Percentiles rank a stretch among this genome's conserved stretches.
Conservation (phyloP, 1,140 invertebrate genomes). For the Papilio aristodemus region DNA sequence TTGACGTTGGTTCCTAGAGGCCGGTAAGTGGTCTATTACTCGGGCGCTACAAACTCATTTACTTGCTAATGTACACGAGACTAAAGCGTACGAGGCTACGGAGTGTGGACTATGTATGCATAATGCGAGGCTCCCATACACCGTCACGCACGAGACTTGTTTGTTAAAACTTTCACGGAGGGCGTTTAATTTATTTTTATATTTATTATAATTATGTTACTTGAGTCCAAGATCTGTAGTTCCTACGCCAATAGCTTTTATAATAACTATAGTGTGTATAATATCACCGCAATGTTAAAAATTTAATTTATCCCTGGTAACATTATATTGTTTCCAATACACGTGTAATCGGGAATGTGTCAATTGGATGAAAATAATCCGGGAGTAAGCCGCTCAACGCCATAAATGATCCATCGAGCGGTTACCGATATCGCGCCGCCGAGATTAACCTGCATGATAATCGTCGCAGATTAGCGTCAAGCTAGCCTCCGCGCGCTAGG, state of each 20-base stretch:
- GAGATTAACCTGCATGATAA: constrained; percentile 25
- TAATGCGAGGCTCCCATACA: neutral
- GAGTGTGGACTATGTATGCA: neutral
- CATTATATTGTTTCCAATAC: constrained; percentile 2
- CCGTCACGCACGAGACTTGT: constrained; percentile 14
- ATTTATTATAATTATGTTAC: neutral
- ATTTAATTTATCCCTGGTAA: neutral
- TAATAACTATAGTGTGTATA: neutral
- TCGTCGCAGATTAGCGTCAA: constrained; percentile 10
- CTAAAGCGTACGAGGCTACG: too few species aligned
- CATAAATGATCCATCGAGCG: constrained; percentile 21
- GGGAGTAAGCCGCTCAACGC: neutral
- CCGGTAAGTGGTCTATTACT: neutral
- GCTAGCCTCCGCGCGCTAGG: neutral
- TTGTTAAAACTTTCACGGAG: constrained; percentile 10
- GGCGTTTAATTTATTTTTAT: constrained; percentile 6
- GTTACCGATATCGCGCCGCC: constrained; percentile 2
- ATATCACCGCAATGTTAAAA: neutral
- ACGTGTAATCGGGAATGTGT: constrained; percentile 13
- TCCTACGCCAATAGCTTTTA: neutral
- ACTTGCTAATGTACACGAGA: constrained; percentile 11
- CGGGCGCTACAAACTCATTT: constrained; percentile 4
- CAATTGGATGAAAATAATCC: constrained; percentile 23
- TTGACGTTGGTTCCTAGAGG: neutral
- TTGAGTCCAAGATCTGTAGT: neutral